Evolutionary conservation across 2,888 invertebrate species (phyloP), one percentile per base, ranked within the genome.

Genomic region (Callyntrura sp.): DNA sequence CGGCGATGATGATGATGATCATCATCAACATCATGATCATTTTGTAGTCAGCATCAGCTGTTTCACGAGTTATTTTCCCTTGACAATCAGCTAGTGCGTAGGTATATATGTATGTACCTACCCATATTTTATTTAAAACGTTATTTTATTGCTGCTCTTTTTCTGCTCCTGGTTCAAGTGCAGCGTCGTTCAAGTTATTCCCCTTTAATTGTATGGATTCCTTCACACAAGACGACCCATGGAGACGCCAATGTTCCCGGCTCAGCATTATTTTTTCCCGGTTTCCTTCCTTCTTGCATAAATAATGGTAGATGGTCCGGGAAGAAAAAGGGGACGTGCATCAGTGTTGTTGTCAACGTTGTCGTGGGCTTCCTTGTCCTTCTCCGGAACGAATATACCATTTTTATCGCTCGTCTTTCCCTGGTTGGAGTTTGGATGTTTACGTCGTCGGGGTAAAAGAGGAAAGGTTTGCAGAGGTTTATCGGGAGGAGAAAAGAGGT

Each of bases 221-320:
- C 12, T 76, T 11, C 76, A 11, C 0, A 45, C 20, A 48, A 23
- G 45, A 45, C n/a, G 45, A 48, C 14, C 2, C 8, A 14, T 78
- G 78, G 12, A 11, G 20, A 55, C 55, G 51, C 12, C 6, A 3
- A 78, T 17, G 28, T 28, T 55, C 57, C 20, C 55, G 0, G 51
- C n/a, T 55, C 28, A 55, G 51, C 55, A 57, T 78, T 55, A 57
- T 57, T 78, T 76, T 76, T 76, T n/a, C n/a, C 51, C 43, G 35
- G 35, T 73, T 78, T 78, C 78, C 78, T 78, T 78, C 78, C 78
- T 78, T 20, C 57, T 57, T 57, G 57, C 78, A 78, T 78, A 78
- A 78, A 78, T 78, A 55, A 78, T 78, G 57, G 55, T 78, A 55
- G 25, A 57, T 78, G 78, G 78, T 11, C 78, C 78, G 78, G 78